Percentiles rank a stretch among this genome's conserved stretches.
phyloP scores from a whole-genome alignment of 2,797 vertebrate genomes.

The Lerista edwardsae region DNA sequence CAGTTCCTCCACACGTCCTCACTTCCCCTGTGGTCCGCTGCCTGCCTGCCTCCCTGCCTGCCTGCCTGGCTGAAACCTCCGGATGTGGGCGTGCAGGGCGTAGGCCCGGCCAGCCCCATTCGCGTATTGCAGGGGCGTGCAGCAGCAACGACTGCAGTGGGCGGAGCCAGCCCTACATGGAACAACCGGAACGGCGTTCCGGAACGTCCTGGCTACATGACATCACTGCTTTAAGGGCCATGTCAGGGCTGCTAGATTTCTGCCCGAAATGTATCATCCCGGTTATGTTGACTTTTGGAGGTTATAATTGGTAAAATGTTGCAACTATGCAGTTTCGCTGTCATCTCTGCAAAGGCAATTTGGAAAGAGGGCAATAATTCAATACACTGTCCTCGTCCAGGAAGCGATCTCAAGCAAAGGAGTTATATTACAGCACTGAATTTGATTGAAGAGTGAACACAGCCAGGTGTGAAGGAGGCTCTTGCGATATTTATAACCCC shows the following conservation, averaged over 20 bases:
- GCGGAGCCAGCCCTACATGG: no score
- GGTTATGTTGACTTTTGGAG: conserved; percentile 35
- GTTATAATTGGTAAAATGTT: conserved; percentile 47
- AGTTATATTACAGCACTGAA: conserved; percentile 13
- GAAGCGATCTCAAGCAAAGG: conserved; percentile 30
- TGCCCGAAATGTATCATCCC: conserved; percentile 12
- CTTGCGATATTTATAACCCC: conserved; percentile 28
- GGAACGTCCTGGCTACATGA: no score
- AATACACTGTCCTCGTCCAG: conserved; percentile 10
- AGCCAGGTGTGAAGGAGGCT: conserved; percentile 40
- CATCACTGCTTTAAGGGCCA: no score
- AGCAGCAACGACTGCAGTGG: no score
- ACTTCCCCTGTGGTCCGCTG: no score
- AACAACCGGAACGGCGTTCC: no score
- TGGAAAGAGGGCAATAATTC: conserved; percentile 24
- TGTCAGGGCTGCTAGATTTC: not conserved
- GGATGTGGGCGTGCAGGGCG: no score
- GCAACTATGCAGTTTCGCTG: conserved; percentile 16
- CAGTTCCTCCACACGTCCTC: no score
- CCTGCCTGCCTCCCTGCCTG: no score
- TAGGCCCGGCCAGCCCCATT: no score
- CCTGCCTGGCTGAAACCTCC: no score
- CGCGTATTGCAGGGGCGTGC: no score
- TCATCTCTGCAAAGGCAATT: not conserved
- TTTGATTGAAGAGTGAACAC: conserved; percentile 27